A percentile compares a stretch with the other conserved stretches of the same genome.
These are phyloP conservation scores for Cyprinodon brontotheroides DNA, from an alignment of 2,113 vertebrate genomes.

Conservation along the genomic window DNA sequence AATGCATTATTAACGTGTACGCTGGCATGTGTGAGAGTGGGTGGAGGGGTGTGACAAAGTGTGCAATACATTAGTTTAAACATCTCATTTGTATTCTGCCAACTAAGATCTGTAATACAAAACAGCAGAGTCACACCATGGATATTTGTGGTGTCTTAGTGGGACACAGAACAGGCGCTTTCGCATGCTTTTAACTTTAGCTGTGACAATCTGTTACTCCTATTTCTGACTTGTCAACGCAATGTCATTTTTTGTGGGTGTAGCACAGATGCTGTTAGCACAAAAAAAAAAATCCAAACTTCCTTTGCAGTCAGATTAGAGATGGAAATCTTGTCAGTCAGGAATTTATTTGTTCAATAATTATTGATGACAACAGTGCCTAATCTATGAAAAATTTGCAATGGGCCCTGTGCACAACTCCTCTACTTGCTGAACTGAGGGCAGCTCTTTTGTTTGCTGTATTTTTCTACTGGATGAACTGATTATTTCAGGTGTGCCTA, in stretches of 20 bases:
- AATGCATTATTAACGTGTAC: conserved; percentile 70
- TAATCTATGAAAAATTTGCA: no score
- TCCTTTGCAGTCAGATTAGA: not conserved
- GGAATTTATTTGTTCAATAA: not conserved
- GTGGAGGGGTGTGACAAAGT: conserved; percentile 58
- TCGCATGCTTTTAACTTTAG: conserved; percentile 9
- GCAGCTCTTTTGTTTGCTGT: no score
- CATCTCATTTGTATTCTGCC: conserved; percentile 65
- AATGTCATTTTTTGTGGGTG: not conserved
- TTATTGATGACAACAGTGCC: no score
- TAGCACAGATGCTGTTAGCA: not conserved
- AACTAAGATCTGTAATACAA: conserved; percentile 20
- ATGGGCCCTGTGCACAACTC: no score
- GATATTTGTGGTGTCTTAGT: conserved; percentile 1
- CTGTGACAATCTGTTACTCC: conserved; percentile 8
- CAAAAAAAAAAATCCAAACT: not conserved
- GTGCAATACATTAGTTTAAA: conserved; percentile 56
- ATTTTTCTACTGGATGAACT: no score
- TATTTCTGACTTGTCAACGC: conserved; percentile 8
- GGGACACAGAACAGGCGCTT: conserved; percentile 2
- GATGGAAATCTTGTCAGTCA: not conserved
- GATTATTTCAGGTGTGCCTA: no score
- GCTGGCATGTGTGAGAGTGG: conserved; percentile 35
- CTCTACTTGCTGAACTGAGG: no score
- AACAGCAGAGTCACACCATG: conserved; percentile 24